Conservation (phyloP, 2,113 vertebrate genomes). For the Zapus hudsonius region DNA sequence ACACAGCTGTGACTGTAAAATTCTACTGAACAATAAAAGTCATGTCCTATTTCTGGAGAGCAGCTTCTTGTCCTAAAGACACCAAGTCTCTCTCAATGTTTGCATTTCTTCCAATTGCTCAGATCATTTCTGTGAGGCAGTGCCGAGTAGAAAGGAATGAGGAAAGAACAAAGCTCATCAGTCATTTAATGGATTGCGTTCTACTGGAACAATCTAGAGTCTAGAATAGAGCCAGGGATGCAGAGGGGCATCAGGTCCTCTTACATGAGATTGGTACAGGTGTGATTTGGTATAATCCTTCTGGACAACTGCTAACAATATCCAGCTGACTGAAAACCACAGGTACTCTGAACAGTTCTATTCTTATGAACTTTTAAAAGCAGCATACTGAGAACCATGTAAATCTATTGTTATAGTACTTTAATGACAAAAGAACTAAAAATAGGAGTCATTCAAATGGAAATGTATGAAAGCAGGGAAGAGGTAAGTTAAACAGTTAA, state of each 20-base stretch:
- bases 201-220: not conserved
- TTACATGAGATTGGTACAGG: not conserved
- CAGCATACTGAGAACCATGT: not conserved
- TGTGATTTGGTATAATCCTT: not conserved
- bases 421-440: not conserved
- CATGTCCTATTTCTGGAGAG: not conserved
- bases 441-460: not conserved
- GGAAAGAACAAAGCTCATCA: not conserved
- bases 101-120: not conserved
- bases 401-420: not conserved
- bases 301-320: not conserved
- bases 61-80: not conserved
- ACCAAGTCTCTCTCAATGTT: conserved; percentile 13
- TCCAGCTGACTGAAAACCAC: not conserved
- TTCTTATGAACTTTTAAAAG: conserved; percentile 16
- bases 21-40: not conserved
- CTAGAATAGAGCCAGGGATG: not conserved
- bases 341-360: not conserved
- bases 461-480: not conserved
- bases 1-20: not conserved
- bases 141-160: not conserved
- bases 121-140: not conserved
- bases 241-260: not conserved
- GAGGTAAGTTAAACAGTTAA: not conserved
- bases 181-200: not conserved